Evolutionary conservation across 2,888 invertebrate species (phyloP), one percentile per base, ranked within the genome.

Genomic region (Clanis bilineata): DNA sequence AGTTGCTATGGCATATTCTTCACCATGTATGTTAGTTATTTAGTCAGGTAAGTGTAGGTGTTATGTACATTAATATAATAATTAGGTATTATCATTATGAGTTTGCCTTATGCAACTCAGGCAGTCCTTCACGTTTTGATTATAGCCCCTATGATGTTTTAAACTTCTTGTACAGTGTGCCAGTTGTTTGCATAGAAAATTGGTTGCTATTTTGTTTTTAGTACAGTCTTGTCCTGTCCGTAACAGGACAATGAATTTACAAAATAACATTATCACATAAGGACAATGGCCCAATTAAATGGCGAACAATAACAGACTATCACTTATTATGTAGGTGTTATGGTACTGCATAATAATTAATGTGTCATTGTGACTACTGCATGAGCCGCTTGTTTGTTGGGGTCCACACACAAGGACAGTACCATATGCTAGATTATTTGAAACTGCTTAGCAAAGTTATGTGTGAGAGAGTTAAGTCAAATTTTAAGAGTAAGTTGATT

Each of bases 251-350:
- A 51, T 51, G 18, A 15, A 28, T 10, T 21, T 22, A 3, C 3
- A 45, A 25, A 25, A 45, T 12, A 10, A n/a, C 6, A 18, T 23
- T 23, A 28, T 15, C 3, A 0, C 18, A 51, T 18, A 32, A 51
- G 51, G 51, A 51, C 51, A 51, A 51, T 32, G 18, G 28, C 7
- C 10, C 7, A 51, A 32, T 51, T 18, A 18, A 51, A 51, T 51
- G 28, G 51, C 28, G 4, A 10, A 32, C 18, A 32, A 32, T 51
- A 32, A 32, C 25, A 18, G 10, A 32, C 28, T 32, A 28, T 18
- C 51, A 3, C 28, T 51, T 51, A 28, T 15, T 25, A 32, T 32
- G 32, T 28, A 51, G 51, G 51, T 12, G 10, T 10, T 18, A 44
- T 5, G n/a, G n/a, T 22, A 15, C 28, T 12, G 5, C 28, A 32